Conservation (phyloP, 2,797 vertebrate genomes). For the Setipinna tenuifilis region DNA sequence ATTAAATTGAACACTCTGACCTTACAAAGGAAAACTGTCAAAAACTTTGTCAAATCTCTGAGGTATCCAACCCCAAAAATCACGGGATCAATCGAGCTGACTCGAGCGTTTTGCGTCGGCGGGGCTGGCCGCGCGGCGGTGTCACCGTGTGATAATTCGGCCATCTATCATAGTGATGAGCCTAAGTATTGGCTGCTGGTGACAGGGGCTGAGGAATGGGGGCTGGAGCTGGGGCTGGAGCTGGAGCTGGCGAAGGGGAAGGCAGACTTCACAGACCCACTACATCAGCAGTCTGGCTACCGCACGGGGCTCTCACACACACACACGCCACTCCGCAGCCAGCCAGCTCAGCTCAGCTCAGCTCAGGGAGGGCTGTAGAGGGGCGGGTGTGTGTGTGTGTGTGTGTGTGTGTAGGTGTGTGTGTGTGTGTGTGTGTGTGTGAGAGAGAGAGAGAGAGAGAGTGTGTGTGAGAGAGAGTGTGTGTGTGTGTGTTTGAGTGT, state of each 20-base stretch:
- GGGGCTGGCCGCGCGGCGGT: conserved; percentile 60
- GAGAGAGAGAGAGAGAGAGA: no score
- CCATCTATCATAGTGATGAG: conserved; percentile 81
- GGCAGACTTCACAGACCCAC: conserved; percentile 74
- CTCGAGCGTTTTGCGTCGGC: conserved; percentile 72
- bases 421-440: no score
- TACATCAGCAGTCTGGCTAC: conserved; percentile 71
- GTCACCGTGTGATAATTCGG: conserved; percentile 78
- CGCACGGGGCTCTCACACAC: conserved; percentile 61
- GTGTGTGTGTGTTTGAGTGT: no score
- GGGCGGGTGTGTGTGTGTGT: no score
- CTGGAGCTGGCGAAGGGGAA: no score
- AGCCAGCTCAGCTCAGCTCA: background rate
- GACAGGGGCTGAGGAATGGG: conserved; percentile 78
- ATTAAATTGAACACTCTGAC: conserved; percentile 67
- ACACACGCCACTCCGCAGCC: conserved; percentile 53
- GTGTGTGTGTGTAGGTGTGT: no score
- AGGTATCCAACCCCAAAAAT: conserved; percentile 68
- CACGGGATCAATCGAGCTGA: conserved; percentile 77
- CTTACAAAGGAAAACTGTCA: conserved; percentile 79
- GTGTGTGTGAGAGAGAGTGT: no score
- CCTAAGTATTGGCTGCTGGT: conserved; percentile 76
- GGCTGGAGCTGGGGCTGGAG: no score
- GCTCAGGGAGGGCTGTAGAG: conserved; percentile 6
- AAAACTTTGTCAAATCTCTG: conserved; percentile 74